Evolutionary conservation across 2,113 vertebrate genomes (phyloP).

Genomic region (Passerina amoena): DNA sequence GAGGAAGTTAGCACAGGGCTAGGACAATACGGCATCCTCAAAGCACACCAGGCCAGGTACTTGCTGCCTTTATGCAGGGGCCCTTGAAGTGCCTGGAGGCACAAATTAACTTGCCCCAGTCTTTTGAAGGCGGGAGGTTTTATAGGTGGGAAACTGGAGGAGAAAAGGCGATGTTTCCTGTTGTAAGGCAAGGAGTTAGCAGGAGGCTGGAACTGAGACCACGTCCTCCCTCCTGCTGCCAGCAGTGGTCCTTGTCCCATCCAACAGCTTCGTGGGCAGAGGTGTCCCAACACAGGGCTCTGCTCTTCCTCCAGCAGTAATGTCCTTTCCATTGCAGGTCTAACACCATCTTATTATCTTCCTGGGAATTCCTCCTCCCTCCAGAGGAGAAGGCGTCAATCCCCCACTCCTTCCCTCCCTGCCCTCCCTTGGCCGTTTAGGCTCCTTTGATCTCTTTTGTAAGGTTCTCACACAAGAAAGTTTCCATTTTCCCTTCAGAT

Average conservation of each 20-base stretch:
- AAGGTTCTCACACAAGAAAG: conserved; percentile 52
- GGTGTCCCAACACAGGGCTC: neutral
- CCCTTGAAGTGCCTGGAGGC: conserved; percentile 45
- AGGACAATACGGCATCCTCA: conserved; percentile 4
- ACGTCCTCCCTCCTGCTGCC: neutral
- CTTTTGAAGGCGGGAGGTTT: conserved; percentile 17
- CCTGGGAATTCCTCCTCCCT: conserved; percentile 51
- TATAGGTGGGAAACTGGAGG: conserved; percentile 36
- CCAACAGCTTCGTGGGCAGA: neutral
- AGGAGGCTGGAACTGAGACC: neutral
- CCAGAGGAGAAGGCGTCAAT: conserved; percentile 8
- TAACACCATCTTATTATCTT: neutral
- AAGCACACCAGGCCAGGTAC: conserved; percentile 48
- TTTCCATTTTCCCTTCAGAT: conserved; percentile 58
- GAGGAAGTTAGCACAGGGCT: conserved; percentile 31
- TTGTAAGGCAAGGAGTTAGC: neutral
- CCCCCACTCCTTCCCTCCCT: conserved; percentile 32
- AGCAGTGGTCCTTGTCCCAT: neutral
- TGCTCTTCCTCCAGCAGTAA: neutral
- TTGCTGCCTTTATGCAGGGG: conserved; percentile 25
- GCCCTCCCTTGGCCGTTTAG: conserved; percentile 46
- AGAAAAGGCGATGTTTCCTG: neutral
- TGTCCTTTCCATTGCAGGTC: neutral
- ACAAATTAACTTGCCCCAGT: conserved; percentile 26
- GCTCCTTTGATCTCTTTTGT: conserved; percentile 66